These are phyloP conservation scores for Erpornis zantholeuca DNA, from an alignment of 2,113 vertebrate species.

Conservation along the genomic window DNA sequence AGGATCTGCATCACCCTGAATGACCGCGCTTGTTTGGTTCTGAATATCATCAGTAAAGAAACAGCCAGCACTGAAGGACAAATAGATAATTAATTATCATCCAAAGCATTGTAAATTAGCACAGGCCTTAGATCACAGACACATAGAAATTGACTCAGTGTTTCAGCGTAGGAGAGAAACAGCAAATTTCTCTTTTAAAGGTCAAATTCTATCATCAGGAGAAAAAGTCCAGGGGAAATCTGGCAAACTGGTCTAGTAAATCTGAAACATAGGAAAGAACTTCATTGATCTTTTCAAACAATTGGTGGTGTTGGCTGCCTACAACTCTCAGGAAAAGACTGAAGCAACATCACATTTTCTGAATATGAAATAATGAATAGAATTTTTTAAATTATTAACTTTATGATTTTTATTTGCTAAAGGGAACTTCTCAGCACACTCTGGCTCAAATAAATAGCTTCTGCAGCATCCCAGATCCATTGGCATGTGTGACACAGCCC, in stretches of 20 bases:
- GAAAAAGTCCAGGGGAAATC: background rate
- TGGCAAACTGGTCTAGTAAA: background rate
- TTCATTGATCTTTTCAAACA: background rate
- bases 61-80: conserved; percentile 85
- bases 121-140: background rate
- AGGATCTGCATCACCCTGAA: conserved; percentile 74
- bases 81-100: background rate
- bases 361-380: background rate
- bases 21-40: conserved; percentile 72
- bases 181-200: background rate
- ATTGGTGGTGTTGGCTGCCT: background rate
- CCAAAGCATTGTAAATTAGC: background rate
- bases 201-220: background rate
- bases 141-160: background rate
- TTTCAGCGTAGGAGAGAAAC: background rate
- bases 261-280: background rate
- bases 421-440: background rate
- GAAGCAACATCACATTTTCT: background rate
- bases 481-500: background rate
- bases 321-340: background rate
- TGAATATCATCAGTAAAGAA: conserved; percentile 91
- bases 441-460: background rate
- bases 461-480: background rate
- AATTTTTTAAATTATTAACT: background rate
- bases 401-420: background rate